These are phyloP conservation scores for Polyodon spathula DNA, from an alignment of 2,113 vertebrate genomes.

Conservation along the genomic window DNA sequence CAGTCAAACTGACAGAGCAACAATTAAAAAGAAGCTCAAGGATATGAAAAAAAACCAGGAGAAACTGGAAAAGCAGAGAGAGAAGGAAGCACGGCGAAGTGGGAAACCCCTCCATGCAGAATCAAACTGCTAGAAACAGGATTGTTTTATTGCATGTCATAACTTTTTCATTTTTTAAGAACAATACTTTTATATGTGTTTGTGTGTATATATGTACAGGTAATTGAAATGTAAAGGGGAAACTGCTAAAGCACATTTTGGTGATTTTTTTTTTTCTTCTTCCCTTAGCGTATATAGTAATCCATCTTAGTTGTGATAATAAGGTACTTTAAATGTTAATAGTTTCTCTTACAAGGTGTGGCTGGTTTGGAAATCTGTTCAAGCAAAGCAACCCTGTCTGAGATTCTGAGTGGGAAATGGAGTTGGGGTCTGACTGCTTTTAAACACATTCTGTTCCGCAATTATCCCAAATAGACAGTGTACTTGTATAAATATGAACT, in stretches of 20 bases:
- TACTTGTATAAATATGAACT: no score
- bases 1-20: slow-evolving; percentile 72
- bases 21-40: slow-evolving; percentile 81
- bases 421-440: no score
- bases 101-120: slow-evolving; percentile 58
- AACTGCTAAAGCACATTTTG: not conserved
- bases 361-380: no score
- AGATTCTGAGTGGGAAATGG: no score
- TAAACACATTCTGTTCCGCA: not conserved
- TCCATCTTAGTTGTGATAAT: not conserved
- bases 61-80: slow-evolving; percentile 77
- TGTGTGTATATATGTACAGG: not conserved
- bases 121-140: slow-evolving; percentile 63
- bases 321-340: not conserved
- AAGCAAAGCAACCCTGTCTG: no score
- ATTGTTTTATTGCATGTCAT: slow-evolving; percentile 14
- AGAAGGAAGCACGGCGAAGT: slow-evolving; percentile 62
- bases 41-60: slow-evolving; percentile 79
- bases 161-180: no score
- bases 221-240: not conserved
- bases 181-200: no score
- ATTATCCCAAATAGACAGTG: not conserved
- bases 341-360: no score
- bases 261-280: no score
- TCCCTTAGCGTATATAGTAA: not conserved